Percentiles rank a stretch among this genome's conserved stretches.
These are phyloP conservation scores for Leucophenga varia DNA, from an alignment of 1,140 invertebrate species.

Conservation along the genomic window DNA sequence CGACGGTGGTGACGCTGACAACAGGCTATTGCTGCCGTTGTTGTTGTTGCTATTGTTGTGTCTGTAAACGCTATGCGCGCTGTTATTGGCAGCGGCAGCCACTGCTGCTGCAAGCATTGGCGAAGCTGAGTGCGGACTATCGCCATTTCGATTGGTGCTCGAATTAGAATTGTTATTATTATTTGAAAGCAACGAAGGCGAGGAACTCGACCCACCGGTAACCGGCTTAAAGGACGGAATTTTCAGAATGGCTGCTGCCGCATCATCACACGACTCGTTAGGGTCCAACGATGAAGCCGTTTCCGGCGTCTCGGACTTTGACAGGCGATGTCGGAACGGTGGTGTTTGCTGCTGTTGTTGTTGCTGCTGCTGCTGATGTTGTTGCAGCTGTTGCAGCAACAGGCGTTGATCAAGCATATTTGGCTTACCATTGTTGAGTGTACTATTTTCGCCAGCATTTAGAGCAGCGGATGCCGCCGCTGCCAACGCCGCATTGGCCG, in stretches of 20 bases:
- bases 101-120: conserved; percentile 48
- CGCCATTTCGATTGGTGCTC: conserved; percentile 26
- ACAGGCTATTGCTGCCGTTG: conserved; percentile 25
- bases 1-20: conserved; percentile 59
- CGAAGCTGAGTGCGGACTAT: conserved; percentile 43
- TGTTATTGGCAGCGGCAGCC: conserved; percentile 28
- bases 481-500: conserved; percentile 25
- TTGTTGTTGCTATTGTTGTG: conserved; percentile 32
- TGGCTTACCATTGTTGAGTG: conserved; percentile 33
- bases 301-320: conserved; percentile 55
- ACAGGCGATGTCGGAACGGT: conserved; percentile 40
- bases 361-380: conserved; percentile 31
- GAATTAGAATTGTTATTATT: conserved; percentile 15
- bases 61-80: conserved; percentile 9
- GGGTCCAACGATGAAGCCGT: conserved; percentile 51
- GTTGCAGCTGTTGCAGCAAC: conserved; percentile 21
- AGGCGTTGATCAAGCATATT: conserved; percentile 25
- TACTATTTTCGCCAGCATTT: conserved; percentile 25
- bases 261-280: conserved; percentile 60
- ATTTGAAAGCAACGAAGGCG: conserved; percentile 49
- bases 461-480: conserved; percentile 11
- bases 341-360: conserved; percentile 30
- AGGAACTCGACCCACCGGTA: conserved; percentile 60
- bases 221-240: conserved; percentile 90
- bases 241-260: conserved; percentile 76